Base-by-base conservation (phyloP, 2,888 invertebrate genomes). In the Mythimna loreyi region DNA sequence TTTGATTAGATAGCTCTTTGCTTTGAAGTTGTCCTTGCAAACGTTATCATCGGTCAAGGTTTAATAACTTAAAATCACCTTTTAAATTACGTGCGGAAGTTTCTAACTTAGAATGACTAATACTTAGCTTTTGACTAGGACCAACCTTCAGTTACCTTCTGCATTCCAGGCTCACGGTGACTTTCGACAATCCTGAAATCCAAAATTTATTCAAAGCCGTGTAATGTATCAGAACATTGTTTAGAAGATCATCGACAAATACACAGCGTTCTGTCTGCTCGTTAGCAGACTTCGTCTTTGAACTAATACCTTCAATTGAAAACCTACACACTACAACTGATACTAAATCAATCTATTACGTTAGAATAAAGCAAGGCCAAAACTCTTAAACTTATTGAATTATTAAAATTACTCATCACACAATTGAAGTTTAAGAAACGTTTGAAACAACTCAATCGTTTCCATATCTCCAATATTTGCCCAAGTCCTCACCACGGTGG, bases 391-490 rank as follows among this genome's bases (percentile, higher is more conserved):
- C 23, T 21, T 71, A 52, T 65, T 72, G n/a, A 6, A 65, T 65
- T 55, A 67, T 33, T 74, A 47, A 43, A 67, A 72, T 7, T 47
- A 59, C 74, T 43, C 3, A 21, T 49, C 49, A 28, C 50, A 33
- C 33, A 49, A 33, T 55, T 55, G 64, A 50, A 40, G 69, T 62
- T 45, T 36, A 73, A 23, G 53, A 55, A 76, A n/a, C 57, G 23
- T 62, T 61, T 57, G 9, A 23, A 56, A 52, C 56, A 57, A 55
- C 50, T 70, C 45, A 8, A 76, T 75, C 59, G 67, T 68, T 68
- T 21, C 30, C 55, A 64, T 81, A 69, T 69, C 58, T 69, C 21
- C 23, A 72, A 55, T 78, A 58, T 72, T 76, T 81, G 23, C 59
- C 55, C 52, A 68, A 71, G 81, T 75, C 45, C 72, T 68, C 65